A percentile compares a stretch with the other conserved stretches of the same genome.
phyloP scores from a whole-genome alignment of 2,113 vertebrate species.

The Hypanus sabinus region DNA sequence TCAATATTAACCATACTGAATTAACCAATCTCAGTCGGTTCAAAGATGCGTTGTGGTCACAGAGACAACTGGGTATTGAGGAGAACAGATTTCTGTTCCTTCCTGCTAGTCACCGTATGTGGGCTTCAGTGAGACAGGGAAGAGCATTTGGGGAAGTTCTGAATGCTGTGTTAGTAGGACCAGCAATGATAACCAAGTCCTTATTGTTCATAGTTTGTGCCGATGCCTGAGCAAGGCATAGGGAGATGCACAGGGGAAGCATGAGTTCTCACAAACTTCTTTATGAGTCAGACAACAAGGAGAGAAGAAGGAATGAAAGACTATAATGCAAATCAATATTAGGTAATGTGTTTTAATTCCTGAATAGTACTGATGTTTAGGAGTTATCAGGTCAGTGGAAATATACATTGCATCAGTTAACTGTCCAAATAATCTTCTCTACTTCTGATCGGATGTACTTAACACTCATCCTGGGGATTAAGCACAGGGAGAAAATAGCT shows the following conservation, averaged over 20 bases:
- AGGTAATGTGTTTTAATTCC: neutral
- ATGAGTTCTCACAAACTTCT: neutral
- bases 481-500: constrained; percentile 24
- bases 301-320: neutral
- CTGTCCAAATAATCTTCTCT: neutral
- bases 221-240: neutral
- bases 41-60: too few relatives aligned
- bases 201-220: neutral
- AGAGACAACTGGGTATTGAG: too few relatives aligned
- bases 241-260: neutral
- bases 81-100: too few relatives aligned
- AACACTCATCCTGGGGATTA: constrained; percentile 35
- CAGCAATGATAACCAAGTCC: neutral
- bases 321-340: neutral
- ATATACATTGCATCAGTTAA: constrained; percentile 8
- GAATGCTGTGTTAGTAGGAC: too few relatives aligned
- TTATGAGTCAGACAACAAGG: neutral
- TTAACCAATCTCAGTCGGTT: too few relatives aligned
- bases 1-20: too few relatives aligned
- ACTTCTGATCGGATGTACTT: constrained; percentile 36
- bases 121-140: neutral
- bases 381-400: neutral
- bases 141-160: too few relatives aligned
- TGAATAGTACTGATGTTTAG: neutral
- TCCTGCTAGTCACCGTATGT: too few relatives aligned